Evolutionary conservation across 2,888 invertebrate genomes (phyloP).

Genomic region (Scaptomyza flava): DNA sequence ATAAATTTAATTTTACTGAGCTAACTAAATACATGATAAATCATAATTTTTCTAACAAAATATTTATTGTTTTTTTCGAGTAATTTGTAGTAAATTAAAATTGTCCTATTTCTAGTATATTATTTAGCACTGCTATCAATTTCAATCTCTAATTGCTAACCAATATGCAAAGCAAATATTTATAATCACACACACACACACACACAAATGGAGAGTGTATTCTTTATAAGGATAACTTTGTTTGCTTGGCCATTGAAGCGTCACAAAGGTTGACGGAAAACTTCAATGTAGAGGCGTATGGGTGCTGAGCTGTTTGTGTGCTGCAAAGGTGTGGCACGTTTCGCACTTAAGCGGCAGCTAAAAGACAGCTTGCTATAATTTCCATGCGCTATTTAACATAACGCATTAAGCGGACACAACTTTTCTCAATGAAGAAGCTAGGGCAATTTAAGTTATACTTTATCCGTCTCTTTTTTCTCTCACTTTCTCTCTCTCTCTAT

Average conservation of each 20-base stretch:
- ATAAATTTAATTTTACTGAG: background rate
- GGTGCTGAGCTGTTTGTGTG: slow-evolving; percentile 9
- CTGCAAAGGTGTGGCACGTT: slow-evolving; percentile 44
- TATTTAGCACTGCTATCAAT: slow-evolving; percentile 29
- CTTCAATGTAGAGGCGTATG: slow-evolving; percentile 23
- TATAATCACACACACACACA: slow-evolving; percentile 8
- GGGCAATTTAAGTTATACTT: slow-evolving; percentile 31
- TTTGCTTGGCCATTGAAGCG: slow-evolving; percentile 40
- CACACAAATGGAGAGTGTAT: background rate
- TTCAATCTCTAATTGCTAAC: slow-evolving; percentile 46
- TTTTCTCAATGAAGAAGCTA: slow-evolving; percentile 32
- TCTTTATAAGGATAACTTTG: slow-evolving; percentile 29
- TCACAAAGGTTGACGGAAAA: slow-evolving; percentile 45
- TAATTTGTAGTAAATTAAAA: background rate
- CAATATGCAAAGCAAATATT: slow-evolving; percentile 44
- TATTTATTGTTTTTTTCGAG: background rate
- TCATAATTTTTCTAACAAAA: background rate
- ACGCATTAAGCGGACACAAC: slow-evolving; percentile 70
- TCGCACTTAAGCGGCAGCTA: slow-evolving; percentile 44
- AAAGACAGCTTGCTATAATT: slow-evolving; percentile 68
- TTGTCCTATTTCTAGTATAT: background rate
- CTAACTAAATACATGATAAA: background rate
- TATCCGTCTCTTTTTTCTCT: slow-evolving; percentile 1
- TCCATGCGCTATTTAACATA: slow-evolving; percentile 78
- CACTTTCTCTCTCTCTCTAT: background rate